Evolutionary conservation across 2,888 invertebrate species (phyloP).

Genomic region (Oeneis ivallda): DNA sequence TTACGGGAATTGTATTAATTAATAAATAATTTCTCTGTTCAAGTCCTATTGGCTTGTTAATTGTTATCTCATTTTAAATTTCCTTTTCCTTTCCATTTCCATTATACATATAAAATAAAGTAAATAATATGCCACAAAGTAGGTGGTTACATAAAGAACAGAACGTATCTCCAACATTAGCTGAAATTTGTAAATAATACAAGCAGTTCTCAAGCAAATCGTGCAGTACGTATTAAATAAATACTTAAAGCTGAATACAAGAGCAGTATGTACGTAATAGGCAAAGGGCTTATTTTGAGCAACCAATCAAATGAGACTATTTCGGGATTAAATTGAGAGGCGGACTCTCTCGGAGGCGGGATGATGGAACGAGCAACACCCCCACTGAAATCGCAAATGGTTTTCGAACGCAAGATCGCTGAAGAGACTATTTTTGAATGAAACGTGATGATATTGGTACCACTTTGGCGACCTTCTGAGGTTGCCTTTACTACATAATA

Average conservation of each 20-base stretch:
- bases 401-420: conserved; percentile 49
- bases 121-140: too few relatives aligned
- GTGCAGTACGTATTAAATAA: conserved; percentile 3
- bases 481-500: conserved; percentile 4
- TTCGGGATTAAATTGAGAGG: conserved; percentile 64
- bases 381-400: conserved; percentile 46
- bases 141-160: too few relatives aligned
- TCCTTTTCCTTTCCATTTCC: too few relatives aligned
- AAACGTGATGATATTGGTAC: conserved; percentile 13
- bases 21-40: too few relatives aligned
- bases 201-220: too few relatives aligned
- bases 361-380: conserved; percentile 46
- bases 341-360: conserved; percentile 62
- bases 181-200: too few relatives aligned
- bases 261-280: conserved; percentile 58
- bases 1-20: too few relatives aligned
- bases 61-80: too few relatives aligned
- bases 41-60: too few relatives aligned
- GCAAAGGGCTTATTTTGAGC: conserved; percentile 59
- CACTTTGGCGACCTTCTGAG: conserved; percentile 8
- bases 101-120: too few relatives aligned
- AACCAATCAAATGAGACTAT: conserved; percentile 68
- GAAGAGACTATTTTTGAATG: conserved; percentile 45
- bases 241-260: conserved; percentile 19
- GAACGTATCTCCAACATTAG: too few relatives aligned